Conservation (phyloP, 2,797 vertebrate genomes). For the Falco rusticolus region DNA sequence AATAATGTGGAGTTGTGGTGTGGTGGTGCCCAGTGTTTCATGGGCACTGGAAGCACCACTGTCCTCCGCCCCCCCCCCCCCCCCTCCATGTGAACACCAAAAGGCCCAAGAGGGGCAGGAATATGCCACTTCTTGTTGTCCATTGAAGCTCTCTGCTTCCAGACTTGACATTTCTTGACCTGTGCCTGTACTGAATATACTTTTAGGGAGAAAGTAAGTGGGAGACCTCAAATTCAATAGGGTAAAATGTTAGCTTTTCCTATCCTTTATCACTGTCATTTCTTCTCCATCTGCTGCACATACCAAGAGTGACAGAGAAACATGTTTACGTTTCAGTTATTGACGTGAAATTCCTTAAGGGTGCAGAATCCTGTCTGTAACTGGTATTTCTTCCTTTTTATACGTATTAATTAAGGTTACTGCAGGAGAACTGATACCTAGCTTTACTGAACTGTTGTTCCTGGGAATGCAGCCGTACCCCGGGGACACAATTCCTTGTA, state of each 20-base stretch:
- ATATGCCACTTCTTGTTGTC: neutral
- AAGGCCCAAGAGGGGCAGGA: neutral
- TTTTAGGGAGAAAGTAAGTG: neutral
- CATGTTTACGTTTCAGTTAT: neutral
- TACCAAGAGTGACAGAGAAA: neutral
- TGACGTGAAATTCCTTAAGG: neutral
- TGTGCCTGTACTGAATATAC: neutral
- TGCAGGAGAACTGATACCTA: too few relatives aligned
- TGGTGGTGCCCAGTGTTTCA: neutral
- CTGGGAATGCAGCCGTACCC: neutral
- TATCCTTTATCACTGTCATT: neutral
- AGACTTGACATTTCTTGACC: neutral
- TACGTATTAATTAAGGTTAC: neutral
- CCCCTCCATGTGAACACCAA: neutral
- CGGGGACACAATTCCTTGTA: neutral
- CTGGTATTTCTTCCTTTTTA: neutral
- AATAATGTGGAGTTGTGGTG: rapidly evolving
- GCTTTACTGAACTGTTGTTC: neutral
- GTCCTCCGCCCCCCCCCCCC: too few relatives aligned
- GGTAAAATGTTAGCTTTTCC: neutral
- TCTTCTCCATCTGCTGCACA: neutral
- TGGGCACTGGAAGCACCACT: too few relatives aligned
- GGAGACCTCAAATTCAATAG: neutral
- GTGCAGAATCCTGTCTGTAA: neutral
- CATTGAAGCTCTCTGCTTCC: neutral